Evolutionary conservation across 2,113 vertebrate species (phyloP).

Genomic region (Dipodomys merriami): DNA sequence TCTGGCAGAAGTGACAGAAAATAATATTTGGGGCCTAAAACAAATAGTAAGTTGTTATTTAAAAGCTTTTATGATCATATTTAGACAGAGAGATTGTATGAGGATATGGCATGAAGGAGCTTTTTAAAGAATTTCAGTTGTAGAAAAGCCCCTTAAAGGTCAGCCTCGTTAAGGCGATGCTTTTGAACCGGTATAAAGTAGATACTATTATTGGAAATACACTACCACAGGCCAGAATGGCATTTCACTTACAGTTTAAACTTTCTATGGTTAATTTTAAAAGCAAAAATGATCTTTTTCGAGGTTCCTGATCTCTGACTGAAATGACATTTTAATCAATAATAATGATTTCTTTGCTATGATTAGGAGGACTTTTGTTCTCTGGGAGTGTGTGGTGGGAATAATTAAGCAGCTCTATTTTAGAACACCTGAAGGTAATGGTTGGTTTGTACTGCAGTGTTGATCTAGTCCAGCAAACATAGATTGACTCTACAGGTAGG

Average conservation of each 20-base stretch:
- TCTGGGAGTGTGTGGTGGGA: constrained; percentile 44
- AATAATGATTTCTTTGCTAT: constrained; percentile 73
- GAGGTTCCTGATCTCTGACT: constrained; percentile 81
- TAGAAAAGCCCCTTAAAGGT: constrained; percentile 86
- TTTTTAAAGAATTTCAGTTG: constrained; percentile 81
- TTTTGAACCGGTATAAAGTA: constrained; percentile 84
- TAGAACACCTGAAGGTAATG: not conserved
- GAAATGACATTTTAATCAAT: constrained; percentile 84
- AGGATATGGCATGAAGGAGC: constrained; percentile 71
- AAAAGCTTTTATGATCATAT: constrained; percentile 62
- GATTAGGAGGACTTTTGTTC: constrained; percentile 75
- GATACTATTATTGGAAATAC: constrained; percentile 85
- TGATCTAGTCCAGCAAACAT: not conserved
- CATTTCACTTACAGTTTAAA: constrained; percentile 84
- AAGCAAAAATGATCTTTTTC: constrained; percentile 81
- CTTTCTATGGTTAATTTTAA: constrained; percentile 82
- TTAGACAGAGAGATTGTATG: constrained; percentile 62
- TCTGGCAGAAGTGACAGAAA: constrained; percentile 26
- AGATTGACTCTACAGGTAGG: not conserved
- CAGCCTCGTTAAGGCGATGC: constrained; percentile 86
- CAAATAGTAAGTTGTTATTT: constrained; percentile 8
- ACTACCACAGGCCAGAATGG: constrained; percentile 73
- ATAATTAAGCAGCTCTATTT: constrained; percentile 76
- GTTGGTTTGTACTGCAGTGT: not conserved
- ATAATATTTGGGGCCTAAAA: not conserved